These are phyloP conservation scores for Charina bottae DNA, from an alignment of 2,113 vertebrate species.

Conservation along the genomic window DNA sequence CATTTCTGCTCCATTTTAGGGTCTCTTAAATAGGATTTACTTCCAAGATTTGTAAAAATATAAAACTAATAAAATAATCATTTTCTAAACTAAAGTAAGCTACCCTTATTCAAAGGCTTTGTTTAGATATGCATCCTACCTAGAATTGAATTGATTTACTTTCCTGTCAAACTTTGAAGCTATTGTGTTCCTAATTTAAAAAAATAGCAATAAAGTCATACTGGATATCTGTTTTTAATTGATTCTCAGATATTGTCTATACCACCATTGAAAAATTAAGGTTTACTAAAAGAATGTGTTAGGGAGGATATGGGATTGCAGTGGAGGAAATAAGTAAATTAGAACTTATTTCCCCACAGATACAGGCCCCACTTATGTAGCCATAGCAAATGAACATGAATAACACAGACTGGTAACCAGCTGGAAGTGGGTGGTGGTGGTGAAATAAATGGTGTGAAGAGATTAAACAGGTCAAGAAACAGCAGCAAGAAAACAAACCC, in stretches of 20 bases:
- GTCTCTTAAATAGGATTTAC: not conserved
- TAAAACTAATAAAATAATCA: not conserved
- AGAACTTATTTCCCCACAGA: conserved; percentile 44
- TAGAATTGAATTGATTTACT: not conserved
- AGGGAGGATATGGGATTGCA: conserved; percentile 50
- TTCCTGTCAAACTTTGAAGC: not conserved
- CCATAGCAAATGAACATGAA: conserved; percentile 67
- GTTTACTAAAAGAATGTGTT: not conserved
- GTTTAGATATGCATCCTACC: not conserved
- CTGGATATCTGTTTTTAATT: not conserved
- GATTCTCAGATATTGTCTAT: not conserved
- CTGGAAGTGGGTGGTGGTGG: conserved; percentile 62
- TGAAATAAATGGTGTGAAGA: conserved; percentile 32
- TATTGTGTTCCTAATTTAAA: not conserved
- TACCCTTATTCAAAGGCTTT: not conserved
- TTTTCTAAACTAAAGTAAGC: not conserved
- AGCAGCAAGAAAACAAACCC: not conserved
- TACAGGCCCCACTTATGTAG: conserved; percentile 43
- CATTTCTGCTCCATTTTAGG: not conserved
- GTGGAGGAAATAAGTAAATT: conserved; percentile 53
- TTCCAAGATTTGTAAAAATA: not conserved
- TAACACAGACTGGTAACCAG: conserved; percentile 64
- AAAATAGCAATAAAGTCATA: not conserved
- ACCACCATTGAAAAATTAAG: not conserved
- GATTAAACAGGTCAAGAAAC: conserved; percentile 57